Evolutionary conservation across 2,888 invertebrate species (phyloP), one percentile per base, ranked within the genome.

Genomic region (Sussaba pulchella): DNA sequence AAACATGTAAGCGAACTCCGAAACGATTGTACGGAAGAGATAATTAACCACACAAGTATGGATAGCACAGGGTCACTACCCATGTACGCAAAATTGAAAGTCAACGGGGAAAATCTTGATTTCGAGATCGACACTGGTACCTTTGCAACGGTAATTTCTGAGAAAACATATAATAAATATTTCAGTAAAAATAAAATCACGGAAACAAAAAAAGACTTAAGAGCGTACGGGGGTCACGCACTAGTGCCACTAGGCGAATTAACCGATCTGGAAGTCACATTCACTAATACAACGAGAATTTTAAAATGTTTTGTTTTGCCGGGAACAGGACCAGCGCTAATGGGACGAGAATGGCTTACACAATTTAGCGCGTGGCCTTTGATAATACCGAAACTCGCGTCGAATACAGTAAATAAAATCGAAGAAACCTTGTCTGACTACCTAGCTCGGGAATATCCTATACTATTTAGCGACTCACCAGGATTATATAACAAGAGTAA

Each of bases 401-500:
- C 17, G 63, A 31, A 24, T 45, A 57, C 0, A 6, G 2, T 73
- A n/a, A 73, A 69, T 57, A 78, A 73, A 26, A 12, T 73, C 0
- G 43, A 54, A 2, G 36, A 54, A 9, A 72, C 66, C 8, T 14
- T 10, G 19, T 0, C 12, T 1, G 24, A 43, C 12, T 24, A 43
- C 8, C 45, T 73, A 6, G 9, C 19, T 0, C 57, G 41, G 12
- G 69, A 77, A 41, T 82, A 63, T 24, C 47, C 64, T 8, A 47
- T 69, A 9, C 57, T 78, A 9, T 82, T 80, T 8, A 78, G 71
- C 10, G 66, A 80, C 14, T 50, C 61, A 5, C 80, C 80, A 24
- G 77, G 82, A 0, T 24, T 45, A 1, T 82, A 80, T 26, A 80
- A 64, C 8, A 82, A 80, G 50, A 70, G 79, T 19, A 50, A 76